phyloP scores from a whole-genome alignment of 2,888 invertebrate species.

The Pseudeuparius sepicola region DNA sequence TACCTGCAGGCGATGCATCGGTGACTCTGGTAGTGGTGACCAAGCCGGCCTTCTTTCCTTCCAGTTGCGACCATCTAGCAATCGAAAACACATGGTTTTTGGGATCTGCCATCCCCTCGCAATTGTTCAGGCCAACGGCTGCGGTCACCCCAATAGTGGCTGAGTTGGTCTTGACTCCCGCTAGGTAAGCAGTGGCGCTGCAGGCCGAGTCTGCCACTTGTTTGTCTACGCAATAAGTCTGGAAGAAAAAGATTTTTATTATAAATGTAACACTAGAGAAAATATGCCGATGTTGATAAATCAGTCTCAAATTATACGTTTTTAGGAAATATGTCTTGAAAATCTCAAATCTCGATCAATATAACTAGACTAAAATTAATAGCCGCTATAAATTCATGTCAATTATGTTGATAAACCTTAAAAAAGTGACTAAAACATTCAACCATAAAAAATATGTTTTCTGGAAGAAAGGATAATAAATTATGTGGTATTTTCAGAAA shows the following conservation, averaged over 20 bases:
- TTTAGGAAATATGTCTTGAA: too few relatives aligned
- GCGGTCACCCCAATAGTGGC: constrained; percentile 65
- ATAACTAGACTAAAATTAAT: too few relatives aligned
- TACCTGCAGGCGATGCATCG: constrained; percentile 68
- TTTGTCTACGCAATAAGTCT: constrained; percentile 63
- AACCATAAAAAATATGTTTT: too few relatives aligned
- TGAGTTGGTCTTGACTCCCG: constrained; percentile 68
- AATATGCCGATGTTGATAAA: too few relatives aligned
- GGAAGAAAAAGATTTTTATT: constrained; percentile 21
- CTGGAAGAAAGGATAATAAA: too few relatives aligned
- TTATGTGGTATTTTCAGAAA: too few relatives aligned
- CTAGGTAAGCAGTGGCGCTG: constrained; percentile 66
- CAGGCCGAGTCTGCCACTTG: constrained; percentile 74
- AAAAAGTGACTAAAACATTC: too few relatives aligned
- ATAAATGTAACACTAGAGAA: constrained; percentile 1
- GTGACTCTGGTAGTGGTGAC: constrained; percentile 71
- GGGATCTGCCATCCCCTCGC: constrained; percentile 44
- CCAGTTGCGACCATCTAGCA: constrained; percentile 58
- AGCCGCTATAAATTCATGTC: too few relatives aligned
- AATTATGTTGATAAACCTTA: too few relatives aligned
- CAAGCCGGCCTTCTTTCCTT: constrained; percentile 51
- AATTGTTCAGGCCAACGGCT: constrained; percentile 50
- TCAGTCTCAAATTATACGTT: too few relatives aligned
- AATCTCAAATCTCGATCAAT: too few relatives aligned
- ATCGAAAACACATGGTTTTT: constrained; percentile 53